Conservation (phyloP, 2,888 invertebrate genomes). For the Trachelus tabidus region DNA sequence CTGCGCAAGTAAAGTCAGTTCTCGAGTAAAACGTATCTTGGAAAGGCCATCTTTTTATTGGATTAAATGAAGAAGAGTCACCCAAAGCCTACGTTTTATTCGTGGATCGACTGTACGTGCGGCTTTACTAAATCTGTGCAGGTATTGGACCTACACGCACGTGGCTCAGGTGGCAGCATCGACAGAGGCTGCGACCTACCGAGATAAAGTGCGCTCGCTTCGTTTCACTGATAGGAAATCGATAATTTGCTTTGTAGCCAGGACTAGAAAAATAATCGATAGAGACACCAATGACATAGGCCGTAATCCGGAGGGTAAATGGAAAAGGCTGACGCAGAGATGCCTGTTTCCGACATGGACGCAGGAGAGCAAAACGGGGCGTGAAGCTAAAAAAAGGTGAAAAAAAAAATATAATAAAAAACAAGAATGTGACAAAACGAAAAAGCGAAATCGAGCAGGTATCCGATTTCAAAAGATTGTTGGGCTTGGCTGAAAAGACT, state of each 20-base stretch:
- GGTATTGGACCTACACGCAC: background rate
- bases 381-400: constrained; percentile 7
- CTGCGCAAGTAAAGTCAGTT: background rate
- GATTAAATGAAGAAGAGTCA: background rate
- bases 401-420: background rate
- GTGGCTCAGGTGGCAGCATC: background rate
- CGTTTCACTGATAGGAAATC: constrained; percentile 40
- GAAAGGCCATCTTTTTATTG: background rate
- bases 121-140: background rate
- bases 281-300: background rate
- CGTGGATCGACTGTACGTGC: background rate
- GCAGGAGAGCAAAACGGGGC: constrained; percentile 7
- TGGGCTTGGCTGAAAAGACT: too few relatives aligned
- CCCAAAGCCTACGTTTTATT: background rate
- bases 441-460: background rate
- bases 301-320: background rate
- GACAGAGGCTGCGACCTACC: constrained; percentile 23
- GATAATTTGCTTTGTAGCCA: constrained; percentile 36
- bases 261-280: constrained; percentile 7
- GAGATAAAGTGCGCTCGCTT: constrained; percentile 33
- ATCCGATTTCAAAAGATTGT: background rate
- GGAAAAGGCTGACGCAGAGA: constrained; percentile 4
- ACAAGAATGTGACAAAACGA: too few relatives aligned
- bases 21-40: background rate
- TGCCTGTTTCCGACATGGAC: background rate